Base-by-base conservation (phyloP, 2,888 invertebrate species). In the Sericinus montela region DNA sequence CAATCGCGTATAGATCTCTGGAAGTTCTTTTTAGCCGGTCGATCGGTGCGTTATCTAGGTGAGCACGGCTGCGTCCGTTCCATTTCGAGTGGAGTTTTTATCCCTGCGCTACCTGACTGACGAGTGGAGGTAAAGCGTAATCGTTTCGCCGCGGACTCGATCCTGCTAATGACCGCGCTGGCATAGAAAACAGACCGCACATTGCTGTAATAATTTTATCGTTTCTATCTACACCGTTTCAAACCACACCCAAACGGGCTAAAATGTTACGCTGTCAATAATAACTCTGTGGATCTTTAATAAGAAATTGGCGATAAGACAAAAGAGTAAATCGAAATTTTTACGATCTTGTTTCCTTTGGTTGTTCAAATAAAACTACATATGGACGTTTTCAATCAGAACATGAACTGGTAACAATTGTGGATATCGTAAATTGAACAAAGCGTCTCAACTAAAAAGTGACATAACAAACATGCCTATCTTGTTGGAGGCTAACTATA, bases 11-110 rank as follows among this genome's bases (percentile, higher is more conserved):
- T 32, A 32, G 64, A 66, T 69, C 68, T 25, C 16, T 48, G 39
- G 40, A 13, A 40, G 44, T 40, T 34, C 39, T 35, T 32, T n/a
- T 49, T 44, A 67, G 67, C 75, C 58, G 64, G 70, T 54, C 65
- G 69, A 65, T 53, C 54, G 56, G 47, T 42, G 63, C 68, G 72
- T 79, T 84, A 84, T 85, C 84, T 85, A 84, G 84, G 83, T 77
- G 78, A 78, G 75, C 68, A 69, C 72, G 62, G 65, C 67, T 70
- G 74, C 72, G 82, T 73, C 73, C 79, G 83, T 59, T 82, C 78
- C 82, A 75, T 81, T 80, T 84, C 73, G 71, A 86, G 84, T 81
- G 79, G 75, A 69, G 81, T 84, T 86, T 87, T 85, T 83, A 85
- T 86, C 80, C 85, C 80, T 75, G 68, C 72, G 68, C 81, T 86